phyloP scores from a whole-genome alignment of 2,888 invertebrate genomes.

The Marasmarcha lunaedactyla region DNA sequence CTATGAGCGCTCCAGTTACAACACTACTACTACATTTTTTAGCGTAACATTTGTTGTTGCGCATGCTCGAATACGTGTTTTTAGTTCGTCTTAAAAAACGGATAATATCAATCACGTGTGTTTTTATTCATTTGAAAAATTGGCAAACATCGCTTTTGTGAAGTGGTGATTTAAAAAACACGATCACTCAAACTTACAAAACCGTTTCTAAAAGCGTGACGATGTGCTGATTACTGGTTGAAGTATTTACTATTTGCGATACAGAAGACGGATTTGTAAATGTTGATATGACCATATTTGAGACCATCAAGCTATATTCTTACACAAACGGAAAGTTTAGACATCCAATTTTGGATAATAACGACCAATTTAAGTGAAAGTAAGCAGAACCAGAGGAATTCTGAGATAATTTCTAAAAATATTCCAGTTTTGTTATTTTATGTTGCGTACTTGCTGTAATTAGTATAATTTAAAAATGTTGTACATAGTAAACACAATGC shows the following conservation, averaged over 20 bases:
- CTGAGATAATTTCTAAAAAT: background rate
- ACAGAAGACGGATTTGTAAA: too few species aligned
- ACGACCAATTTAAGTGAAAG: background rate
- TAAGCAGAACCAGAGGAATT: background rate
- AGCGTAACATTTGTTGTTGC: background rate
- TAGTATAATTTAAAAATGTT: too few species aligned
- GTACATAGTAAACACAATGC: too few species aligned
- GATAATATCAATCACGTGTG: background rate
- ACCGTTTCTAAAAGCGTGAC: too few species aligned
- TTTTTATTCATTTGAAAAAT: background rate
- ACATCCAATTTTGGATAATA: background rate
- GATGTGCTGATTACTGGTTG: too few species aligned
- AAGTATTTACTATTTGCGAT: too few species aligned
- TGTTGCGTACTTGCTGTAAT: too few species aligned
- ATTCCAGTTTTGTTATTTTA: background rate
- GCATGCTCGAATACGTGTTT: background rate
- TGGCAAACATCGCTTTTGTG: background rate
- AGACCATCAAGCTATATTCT: too few species aligned
- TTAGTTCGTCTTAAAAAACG: background rate
- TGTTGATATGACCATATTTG: too few species aligned
- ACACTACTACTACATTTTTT: background rate
- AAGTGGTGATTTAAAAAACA: too few species aligned
- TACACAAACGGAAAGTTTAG: background rate
- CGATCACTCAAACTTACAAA: too few species aligned
- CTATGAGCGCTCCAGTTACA: slow-evolving; percentile 6